Base-by-base conservation (phyloP, 2,113 vertebrate genomes). In the Phoenicopterus ruber region DNA sequence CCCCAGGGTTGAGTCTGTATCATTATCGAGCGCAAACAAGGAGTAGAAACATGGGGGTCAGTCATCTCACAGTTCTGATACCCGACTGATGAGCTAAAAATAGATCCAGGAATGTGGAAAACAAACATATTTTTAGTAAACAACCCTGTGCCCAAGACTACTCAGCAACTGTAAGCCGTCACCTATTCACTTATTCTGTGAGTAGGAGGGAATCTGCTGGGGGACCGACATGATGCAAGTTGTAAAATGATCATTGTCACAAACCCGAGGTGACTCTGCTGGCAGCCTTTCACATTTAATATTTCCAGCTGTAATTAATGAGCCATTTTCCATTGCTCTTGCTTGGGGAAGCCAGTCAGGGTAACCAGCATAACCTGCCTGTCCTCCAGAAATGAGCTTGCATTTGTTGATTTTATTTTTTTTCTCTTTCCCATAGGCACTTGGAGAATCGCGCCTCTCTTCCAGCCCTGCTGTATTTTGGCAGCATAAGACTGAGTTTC, bases 211-310 rank as follows among this genome's bases (percentile, higher is more conserved):
- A 91, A 85, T 76, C 49, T 80, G 26, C 54, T 62, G 50, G 54
- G 49, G 86, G 32, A 72, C 31, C 5, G 7, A 77, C 26, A n/a
- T 10, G 38, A 93, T 44, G 29, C 29, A 66, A 82, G 55, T 54
- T 1, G 6, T 72, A 86, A 92, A 88, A 88, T 21, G 13, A 78
- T 90, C 40, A 5, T 17, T 69, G 65, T 76, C 84, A 73, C 58
- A 90, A 73, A 76, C n/a, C n/a, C 54, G 50, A 91, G 32, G 18
- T 74, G 52, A 71, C 52, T 88, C 50, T 86, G 31, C 49, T 54
- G 73, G 52, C 66, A 96, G 82, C 24, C 38, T 95, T 94, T 96
- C 88, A 55, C 29, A 70, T 90, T 90, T 78, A 87, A 22, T 83
- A 83, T 92, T 83, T 94, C 38, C 77, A 88, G 19, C 40, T 55